phyloP scores from a whole-genome alignment of 2,113 vertebrate genomes.

The Mormyrus lacerda region DNA sequence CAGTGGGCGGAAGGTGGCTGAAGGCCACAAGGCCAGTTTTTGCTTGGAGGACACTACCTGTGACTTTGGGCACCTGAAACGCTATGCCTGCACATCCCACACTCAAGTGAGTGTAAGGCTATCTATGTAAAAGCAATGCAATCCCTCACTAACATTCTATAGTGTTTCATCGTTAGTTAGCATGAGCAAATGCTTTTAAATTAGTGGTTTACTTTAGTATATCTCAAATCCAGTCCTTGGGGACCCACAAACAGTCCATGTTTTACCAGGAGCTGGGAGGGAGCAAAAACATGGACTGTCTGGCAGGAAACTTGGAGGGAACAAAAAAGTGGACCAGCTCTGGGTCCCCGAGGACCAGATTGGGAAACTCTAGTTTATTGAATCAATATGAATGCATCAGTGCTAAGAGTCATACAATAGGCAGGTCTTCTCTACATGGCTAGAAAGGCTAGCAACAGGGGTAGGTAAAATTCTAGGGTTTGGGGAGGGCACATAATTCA shows the following conservation, averaged over 20 bases:
- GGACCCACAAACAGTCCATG: neutral
- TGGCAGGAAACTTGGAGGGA: neutral
- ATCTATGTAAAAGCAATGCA: neutral
- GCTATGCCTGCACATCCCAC: constrained; percentile 87
- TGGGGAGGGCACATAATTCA: neutral
- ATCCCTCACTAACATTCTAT: neutral
- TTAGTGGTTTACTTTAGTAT: neutral
- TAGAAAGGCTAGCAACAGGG: neutral
- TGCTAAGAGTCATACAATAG: neutral
- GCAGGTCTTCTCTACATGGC: neutral
- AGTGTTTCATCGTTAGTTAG: neutral
- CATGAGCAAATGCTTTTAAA: neutral
- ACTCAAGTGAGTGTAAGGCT: constrained; percentile 70
- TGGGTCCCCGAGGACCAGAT: neutral
- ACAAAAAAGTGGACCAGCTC: neutral
- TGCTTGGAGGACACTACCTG: constrained; percentile 95
- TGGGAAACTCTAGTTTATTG: neutral
- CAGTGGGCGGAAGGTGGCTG: constrained; percentile 82
- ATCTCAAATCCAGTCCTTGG: neutral
- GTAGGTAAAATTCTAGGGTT: neutral
- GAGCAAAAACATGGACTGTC: neutral
- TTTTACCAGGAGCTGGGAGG: neutral
- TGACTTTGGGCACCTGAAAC: constrained; percentile 89
- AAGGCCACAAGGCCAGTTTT: constrained; percentile 96
- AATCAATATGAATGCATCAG: neutral